These are phyloP conservation scores for Drosophila anceps DNA, from an alignment of 2,888 invertebrate species.

Conservation along the genomic window DNA sequence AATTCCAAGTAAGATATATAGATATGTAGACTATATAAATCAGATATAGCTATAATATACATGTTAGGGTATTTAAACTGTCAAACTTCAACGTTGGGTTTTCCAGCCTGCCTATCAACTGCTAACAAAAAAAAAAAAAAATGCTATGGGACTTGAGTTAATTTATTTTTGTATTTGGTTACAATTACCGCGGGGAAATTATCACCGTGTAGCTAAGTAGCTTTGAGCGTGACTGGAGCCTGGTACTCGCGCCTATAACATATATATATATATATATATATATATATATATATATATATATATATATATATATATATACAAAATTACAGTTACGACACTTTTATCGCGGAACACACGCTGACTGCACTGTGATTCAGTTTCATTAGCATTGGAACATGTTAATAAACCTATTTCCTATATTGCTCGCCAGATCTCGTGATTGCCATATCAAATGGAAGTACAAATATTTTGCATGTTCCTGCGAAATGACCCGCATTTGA, in stretches of 20 bases:
- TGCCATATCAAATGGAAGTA: not conserved
- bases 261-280: slow-evolving; percentile 1
- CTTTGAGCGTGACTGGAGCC: slow-evolving; percentile 41
- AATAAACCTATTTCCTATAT: slow-evolving; percentile 15
- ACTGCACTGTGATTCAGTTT: slow-evolving; percentile 10
- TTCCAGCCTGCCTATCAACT: not conserved
- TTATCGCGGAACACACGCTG: slow-evolving; percentile 4
- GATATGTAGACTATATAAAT: not conserved
- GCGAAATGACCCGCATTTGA: slow-evolving; percentile 23
- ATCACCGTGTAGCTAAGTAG: slow-evolving; percentile 43
- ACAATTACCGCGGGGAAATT: slow-evolving; percentile 44
- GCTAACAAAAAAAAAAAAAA: slow-evolving; percentile 19
- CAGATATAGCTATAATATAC: not conserved
- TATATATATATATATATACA: slow-evolving; percentile 3
- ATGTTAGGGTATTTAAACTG: not conserved
- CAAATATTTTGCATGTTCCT: slow-evolving; percentile 14
- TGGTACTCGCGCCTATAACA: not conserved
- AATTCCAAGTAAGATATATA: too few species aligned
- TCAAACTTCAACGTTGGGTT: not conserved
- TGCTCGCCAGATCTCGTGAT: slow-evolving; percentile 2
- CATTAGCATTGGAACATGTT: slow-evolving; percentile 9
- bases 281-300: slow-evolving; percentile 1
- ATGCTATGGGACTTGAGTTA: slow-evolving; percentile 10
- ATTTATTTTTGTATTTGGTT: slow-evolving; percentile 17
- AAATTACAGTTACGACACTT: slow-evolving; percentile 33